Conservation (phyloP, 2,888 invertebrate genomes). For the Apeira syringaria region DNA sequence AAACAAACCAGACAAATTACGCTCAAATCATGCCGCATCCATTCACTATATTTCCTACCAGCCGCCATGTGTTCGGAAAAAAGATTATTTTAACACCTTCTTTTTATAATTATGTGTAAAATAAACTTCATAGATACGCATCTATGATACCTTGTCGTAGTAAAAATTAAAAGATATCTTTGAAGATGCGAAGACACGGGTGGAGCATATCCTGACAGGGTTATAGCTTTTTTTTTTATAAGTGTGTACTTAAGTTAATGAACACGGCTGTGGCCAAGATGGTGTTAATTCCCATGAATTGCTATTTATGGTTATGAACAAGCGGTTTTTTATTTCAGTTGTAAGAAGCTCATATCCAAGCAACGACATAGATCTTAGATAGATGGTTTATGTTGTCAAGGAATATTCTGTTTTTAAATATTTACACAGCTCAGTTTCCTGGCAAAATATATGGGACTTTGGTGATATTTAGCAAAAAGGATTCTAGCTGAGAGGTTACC, state of each 20-base stretch:
- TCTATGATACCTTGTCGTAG: conserved; percentile 7
- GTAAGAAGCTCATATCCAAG: too few species aligned
- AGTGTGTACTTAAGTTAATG: conserved; percentile 30
- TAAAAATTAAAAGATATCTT: background rate
- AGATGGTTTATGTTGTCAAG: too few species aligned
- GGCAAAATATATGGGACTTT: too few species aligned
- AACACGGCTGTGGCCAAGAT: conserved; percentile 43
- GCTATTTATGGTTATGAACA: background rate
- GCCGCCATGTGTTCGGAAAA: conserved; percentile 56
- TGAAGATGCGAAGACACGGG: background rate
- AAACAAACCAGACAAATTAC: conserved; percentile 17
- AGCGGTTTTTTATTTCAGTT: background rate
- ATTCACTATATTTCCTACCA: conserved; percentile 36
- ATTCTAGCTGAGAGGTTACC: too few species aligned
- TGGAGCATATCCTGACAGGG: background rate
- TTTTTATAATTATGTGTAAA: conserved; percentile 59
- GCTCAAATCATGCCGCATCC: conserved; percentile 43
- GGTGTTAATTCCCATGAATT: conserved; percentile 45
- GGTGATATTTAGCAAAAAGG: too few species aligned
- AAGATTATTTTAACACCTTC: conserved; percentile 69
- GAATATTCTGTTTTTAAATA: too few species aligned
- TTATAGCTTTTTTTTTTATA: background rate
- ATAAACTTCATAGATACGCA: conserved; percentile 6
- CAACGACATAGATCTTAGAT: too few species aligned
- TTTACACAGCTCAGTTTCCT: too few species aligned